Conservation (phyloP, 1,140 invertebrate species). For the Nephila pilipes region DNA sequence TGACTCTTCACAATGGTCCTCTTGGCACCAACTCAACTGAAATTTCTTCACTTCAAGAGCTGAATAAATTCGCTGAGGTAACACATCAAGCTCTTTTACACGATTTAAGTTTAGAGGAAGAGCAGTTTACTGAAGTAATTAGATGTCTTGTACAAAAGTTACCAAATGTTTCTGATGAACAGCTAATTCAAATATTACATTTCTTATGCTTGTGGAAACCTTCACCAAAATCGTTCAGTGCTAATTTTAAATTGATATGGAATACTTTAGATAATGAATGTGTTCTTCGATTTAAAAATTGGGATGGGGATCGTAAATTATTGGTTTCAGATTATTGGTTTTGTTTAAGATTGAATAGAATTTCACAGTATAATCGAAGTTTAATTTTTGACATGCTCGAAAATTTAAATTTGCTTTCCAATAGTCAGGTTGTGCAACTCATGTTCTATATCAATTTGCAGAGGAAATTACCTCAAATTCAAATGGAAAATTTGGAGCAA, state of each 20-base stretch:
- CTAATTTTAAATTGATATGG: conserved; percentile 62
- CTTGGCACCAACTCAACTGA: not conserved
- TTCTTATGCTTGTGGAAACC: conserved; percentile 64
- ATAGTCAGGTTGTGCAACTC: conserved; percentile 51
- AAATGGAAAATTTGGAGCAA: not conserved
- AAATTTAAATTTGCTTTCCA: not conserved
- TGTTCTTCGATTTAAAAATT: not conserved
- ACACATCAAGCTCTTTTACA: conserved; percentile 1
- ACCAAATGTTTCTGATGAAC: not conserved
- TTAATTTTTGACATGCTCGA: not conserved
- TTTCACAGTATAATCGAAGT: conserved; percentile 40
- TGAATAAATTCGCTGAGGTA: conserved; percentile 13
- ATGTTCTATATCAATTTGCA: conserved; percentile 69
- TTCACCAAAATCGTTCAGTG: conserved; percentile 28
- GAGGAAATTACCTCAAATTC: not conserved
- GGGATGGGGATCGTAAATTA: conserved; percentile 24
- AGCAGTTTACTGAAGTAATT: not conserved
- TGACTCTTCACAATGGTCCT: not conserved
- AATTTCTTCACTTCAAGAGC: not conserved
- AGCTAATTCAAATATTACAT: conserved; percentile 37
- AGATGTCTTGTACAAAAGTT: not conserved
- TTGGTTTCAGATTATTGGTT: conserved; percentile 72
- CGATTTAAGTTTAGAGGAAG: conserved; percentile 52
- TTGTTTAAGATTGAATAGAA: conserved; percentile 55
- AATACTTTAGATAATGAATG: conserved; percentile 67